Conservation (phyloP, 2,888 invertebrate species). For the Leistus spinibarbis region DNA sequence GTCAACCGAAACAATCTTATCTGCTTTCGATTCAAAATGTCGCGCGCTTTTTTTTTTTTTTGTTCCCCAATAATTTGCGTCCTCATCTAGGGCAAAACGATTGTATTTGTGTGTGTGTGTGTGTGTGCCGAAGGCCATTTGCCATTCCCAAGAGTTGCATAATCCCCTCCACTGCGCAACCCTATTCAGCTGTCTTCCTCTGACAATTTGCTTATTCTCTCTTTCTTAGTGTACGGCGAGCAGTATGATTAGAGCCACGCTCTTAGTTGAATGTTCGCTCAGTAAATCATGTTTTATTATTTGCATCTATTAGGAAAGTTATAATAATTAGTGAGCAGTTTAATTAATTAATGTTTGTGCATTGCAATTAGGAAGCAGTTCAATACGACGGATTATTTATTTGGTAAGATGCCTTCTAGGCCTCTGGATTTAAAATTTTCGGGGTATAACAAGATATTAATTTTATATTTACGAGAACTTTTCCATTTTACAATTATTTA, state of each 20-base stretch:
- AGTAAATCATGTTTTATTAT: neutral
- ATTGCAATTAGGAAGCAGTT: neutral
- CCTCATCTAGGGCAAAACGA: neutral
- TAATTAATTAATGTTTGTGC: neutral
- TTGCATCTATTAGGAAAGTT: neutral
- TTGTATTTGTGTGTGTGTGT: neutral
- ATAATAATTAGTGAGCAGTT: neutral
- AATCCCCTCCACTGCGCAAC: constrained; percentile 1
- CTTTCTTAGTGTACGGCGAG: neutral
- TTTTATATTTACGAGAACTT: too few relatives aligned
- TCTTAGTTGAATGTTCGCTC: neutral
- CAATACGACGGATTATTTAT: neutral
- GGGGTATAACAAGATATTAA: neutral
- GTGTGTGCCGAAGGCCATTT: neutral
- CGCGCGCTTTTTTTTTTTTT: neutral
- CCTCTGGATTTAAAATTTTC: neutral
- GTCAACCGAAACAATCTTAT: neutral
- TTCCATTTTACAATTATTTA: too few relatives aligned
- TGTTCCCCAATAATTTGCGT: neutral
- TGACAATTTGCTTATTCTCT: neutral
- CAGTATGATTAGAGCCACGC: neutral
- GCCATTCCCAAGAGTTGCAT: neutral
- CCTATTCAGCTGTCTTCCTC: neutral
- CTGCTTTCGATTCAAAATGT: neutral
- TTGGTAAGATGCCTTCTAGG: neutral